phyloP scores from a whole-genome alignment of 2,797 vertebrate genomes.

The Salarias fasciatus region DNA sequence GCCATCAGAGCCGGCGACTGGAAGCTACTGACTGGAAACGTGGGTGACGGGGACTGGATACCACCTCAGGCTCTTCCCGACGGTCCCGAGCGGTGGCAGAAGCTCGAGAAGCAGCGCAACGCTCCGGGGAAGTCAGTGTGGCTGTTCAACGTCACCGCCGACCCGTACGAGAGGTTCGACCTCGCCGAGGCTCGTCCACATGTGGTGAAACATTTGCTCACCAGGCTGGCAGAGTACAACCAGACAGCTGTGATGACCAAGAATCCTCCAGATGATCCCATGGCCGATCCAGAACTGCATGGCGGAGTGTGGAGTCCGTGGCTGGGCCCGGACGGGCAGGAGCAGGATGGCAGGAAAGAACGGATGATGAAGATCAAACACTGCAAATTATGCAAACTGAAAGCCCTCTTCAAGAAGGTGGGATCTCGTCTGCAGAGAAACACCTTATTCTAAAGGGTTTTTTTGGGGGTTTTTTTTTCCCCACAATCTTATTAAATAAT shows the following conservation, averaged over 20 bases:
- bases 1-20: conserved; percentile 91
- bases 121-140: conserved; percentile 88
- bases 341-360: conserved; percentile 39
- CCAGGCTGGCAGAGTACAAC: conserved; percentile 89
- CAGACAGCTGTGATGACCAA: conserved; percentile 88
- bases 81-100: conserved; percentile 84
- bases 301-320: conserved; percentile 94
- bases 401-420: conserved; percentile 80
- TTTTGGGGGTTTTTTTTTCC: no score
- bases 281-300: conserved; percentile 91
- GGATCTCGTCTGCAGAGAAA: conserved; percentile 76
- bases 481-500: background rate
- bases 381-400: conserved; percentile 80
- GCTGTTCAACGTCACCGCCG: conserved; percentile 92
- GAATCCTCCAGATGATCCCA: conserved; percentile 90
- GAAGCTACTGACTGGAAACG: conserved; percentile 93
- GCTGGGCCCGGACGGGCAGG: conserved; percentile 78
- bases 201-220: conserved; percentile 88
- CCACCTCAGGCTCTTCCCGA: conserved; percentile 87
- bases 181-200: conserved; percentile 85
- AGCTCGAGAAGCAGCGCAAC: conserved; percentile 85
- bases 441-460: conserved; percentile 61
- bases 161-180: conserved; percentile 92
- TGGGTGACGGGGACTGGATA: conserved; percentile 93
- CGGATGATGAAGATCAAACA: conserved; percentile 60